These are phyloP conservation scores for Podarcis cretensis DNA, from an alignment of 2,113 vertebrate genomes.

Conservation along the genomic window DNA sequence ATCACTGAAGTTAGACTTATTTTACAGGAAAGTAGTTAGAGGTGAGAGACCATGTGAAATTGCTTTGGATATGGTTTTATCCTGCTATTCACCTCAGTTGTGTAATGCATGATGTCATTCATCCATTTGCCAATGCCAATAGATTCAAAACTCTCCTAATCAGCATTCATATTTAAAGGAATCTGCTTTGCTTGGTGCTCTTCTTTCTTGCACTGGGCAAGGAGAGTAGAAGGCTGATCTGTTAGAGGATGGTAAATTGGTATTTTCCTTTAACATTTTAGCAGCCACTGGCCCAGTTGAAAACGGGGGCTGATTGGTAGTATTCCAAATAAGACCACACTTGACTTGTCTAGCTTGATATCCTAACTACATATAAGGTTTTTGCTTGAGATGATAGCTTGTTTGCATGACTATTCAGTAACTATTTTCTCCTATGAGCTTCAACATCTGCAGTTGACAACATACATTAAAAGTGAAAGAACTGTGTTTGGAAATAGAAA, in stretches of 20 bases:
- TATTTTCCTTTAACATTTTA: background rate
- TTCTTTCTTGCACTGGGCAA: conserved; percentile 3
- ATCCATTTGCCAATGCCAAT: conserved; percentile 25
- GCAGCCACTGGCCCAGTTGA: rapidly evolving
- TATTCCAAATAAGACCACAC: background rate
- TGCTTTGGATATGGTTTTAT: background rate
- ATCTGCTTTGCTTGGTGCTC: background rate
- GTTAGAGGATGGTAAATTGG: background rate
- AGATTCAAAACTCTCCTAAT: conserved; percentile 53
- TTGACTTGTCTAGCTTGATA: background rate
- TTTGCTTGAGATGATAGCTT: background rate
- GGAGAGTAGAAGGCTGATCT: background rate
- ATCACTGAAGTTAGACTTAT: background rate
- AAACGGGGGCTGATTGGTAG: rapidly evolving
- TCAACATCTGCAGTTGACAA: background rate
- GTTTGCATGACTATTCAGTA: no score
- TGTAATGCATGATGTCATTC: conserved; percentile 42
- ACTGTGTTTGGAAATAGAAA: background rate
- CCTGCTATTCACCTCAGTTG: conserved; percentile 38
- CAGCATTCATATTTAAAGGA: conserved; percentile 26
- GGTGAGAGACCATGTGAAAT: background rate
- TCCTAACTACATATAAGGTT: background rate
- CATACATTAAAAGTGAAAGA: background rate
- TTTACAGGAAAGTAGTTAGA: conserved; percentile 12
- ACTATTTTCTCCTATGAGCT: background rate